Conservation (phyloP, 1,140 invertebrate species). For the Eupeodes corollae region DNA sequence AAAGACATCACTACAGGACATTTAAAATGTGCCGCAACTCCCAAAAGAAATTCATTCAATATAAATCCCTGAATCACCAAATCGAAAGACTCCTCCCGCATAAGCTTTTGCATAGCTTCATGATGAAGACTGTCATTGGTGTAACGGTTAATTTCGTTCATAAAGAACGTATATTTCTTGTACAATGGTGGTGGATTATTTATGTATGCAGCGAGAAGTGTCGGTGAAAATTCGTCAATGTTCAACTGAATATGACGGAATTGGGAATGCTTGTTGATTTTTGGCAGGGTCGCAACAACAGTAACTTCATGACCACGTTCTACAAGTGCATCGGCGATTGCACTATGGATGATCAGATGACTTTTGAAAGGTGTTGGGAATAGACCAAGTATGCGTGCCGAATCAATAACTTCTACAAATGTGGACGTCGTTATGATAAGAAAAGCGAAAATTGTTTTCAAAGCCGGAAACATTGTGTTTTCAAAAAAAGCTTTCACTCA, state of each 20-base stretch:
- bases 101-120: background rate
- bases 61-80: background rate
- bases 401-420: background rate
- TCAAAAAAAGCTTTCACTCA: too few species aligned
- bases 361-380: background rate
- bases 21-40: conserved; percentile 1
- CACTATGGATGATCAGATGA: background rate
- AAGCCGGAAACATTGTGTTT: too few species aligned
- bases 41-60: background rate
- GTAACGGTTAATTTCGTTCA: background rate
- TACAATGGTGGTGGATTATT: background rate
- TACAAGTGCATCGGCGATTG: background rate
- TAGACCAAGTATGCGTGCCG: background rate
- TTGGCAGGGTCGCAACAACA: background rate
- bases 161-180: background rate
- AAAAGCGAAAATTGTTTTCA: too few species aligned
- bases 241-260: background rate
- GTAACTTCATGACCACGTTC: background rate
- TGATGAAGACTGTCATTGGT: background rate
- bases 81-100: background rate
- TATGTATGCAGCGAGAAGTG: background rate
- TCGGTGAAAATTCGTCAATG: background rate
- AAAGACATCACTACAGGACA: background rate
- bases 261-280: background rate
- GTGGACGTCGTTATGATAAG: too few species aligned